phyloP scores from a whole-genome alignment of 1,140 invertebrate species.

The Anoplolepis gracilipes region DNA sequence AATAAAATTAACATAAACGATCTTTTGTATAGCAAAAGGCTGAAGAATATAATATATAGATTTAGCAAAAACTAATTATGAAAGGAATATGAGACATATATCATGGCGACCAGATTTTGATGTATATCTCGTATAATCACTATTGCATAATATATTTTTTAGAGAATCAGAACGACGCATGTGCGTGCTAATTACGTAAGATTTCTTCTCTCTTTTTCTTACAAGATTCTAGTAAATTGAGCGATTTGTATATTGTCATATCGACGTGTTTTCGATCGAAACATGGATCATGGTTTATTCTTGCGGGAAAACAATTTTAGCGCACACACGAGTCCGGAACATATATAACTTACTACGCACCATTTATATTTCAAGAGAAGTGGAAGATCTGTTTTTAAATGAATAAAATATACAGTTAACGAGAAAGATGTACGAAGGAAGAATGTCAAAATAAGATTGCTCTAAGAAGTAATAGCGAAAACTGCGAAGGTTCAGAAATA shows the following conservation, averaged over 20 bases:
- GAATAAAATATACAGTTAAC: conserved; percentile 20
- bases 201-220: background rate
- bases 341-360: background rate
- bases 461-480: conserved; percentile 2
- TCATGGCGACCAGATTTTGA: background rate
- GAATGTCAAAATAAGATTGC: conserved; percentile 5
- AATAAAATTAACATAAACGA: background rate
- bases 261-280: background rate
- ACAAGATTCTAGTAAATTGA: background rate
- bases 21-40: background rate
- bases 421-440: background rate
- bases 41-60: background rate
- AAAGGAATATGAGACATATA: background rate
- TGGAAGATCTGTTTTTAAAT: conserved; percentile 22
- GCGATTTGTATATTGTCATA: background rate
- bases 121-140: background rate
- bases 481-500: background rate
- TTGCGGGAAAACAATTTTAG: background rate
- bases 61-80: background rate
- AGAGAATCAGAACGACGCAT: too few relatives aligned
- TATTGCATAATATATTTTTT: conserved; percentile 4
- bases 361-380: conserved; percentile 15
- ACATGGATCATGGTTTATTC: background rate
- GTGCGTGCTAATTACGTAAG: background rate
- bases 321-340: background rate